Base-by-base conservation (phyloP, 1,140 invertebrate species). In the Saccostrea echinata region DNA sequence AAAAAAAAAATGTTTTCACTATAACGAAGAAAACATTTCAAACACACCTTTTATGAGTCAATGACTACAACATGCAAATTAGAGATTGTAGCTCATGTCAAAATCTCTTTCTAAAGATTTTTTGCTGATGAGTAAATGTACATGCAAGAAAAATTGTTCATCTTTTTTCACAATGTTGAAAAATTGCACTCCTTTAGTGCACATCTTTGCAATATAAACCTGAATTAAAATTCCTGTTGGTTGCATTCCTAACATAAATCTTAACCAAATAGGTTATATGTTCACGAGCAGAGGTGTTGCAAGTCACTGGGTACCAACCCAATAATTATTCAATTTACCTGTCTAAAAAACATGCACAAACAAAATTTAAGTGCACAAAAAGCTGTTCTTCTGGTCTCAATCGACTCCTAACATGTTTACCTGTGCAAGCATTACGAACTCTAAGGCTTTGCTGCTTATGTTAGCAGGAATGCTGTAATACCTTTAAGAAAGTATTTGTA, bases 261-360 rank as follows among this genome's bases (percentile, higher is more conserved):
- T 71, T 8, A 27, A 16, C 30, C 13, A 30, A 11, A 71, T 27
- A 16, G 24, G 68, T 24, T 30, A 16, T 33, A 30, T 33, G 68
- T 71, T 43, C 43, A 43, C 43, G 68, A 71, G 68, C 68, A 71
- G 4, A 71, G 24, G 24, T 71, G 68, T 71, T 8, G 27, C 12
- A 71, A 71, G 68, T 71, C 68, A 71, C 12, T 30, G 9, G 27
- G 68, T 71, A 33, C 68, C 68, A 71, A 13, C 24, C 18, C 16
- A 30, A 71, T 30, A 33, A 71, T 30, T 33, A 33, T 30, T 30
- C 68, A 21, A 71, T 71, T 71, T 71, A 71, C 68, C 68, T 71
- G 68, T 71, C 68, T 71, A 30, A 71, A 43, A 71, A 30, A 27
- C 68, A 71, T 30, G 27, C 68, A 30, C 68, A 71, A 71, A 71